These are phyloP conservation scores for Rutpela maculata DNA, from an alignment of 2,888 invertebrate genomes.

Conservation along the genomic window DNA sequence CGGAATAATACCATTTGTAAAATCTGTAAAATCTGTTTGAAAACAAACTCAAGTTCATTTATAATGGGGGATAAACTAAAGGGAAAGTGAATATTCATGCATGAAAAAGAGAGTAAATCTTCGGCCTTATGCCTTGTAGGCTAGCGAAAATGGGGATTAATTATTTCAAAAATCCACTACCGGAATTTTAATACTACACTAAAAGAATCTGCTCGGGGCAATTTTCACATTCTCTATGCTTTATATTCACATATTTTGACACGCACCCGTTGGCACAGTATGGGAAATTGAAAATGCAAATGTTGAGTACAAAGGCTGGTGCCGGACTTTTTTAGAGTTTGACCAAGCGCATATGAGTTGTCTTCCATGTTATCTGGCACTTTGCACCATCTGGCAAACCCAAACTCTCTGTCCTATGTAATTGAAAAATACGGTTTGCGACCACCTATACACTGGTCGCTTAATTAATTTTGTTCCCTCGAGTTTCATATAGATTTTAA, in stretches of 20 bases:
- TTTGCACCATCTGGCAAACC: slow-evolving; percentile 53
- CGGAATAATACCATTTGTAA: slow-evolving; percentile 28
- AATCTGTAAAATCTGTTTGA: slow-evolving; percentile 15
- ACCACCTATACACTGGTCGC: slow-evolving; percentile 50
- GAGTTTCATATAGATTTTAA: slow-evolving; percentile 53
- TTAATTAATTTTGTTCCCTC: slow-evolving; percentile 58
- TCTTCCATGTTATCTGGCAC: slow-evolving; percentile 54
- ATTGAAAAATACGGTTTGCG: slow-evolving; percentile 61
- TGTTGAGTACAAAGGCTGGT: slow-evolving; percentile 55
- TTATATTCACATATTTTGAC: slow-evolving; percentile 60
- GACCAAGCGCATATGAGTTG: slow-evolving; percentile 55
- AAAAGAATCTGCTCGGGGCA: slow-evolving; percentile 51
- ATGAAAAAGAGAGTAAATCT: slow-evolving; percentile 42
- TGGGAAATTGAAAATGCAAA: slow-evolving; percentile 64
- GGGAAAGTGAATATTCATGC: slow-evolving; percentile 34
- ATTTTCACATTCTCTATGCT: slow-evolving; percentile 49
- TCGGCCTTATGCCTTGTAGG: slow-evolving; percentile 24
- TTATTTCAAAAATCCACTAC: slow-evolving; percentile 46
- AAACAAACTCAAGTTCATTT: slow-evolving; percentile 31
- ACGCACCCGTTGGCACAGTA: slow-evolving; percentile 56
- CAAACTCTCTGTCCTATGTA: slow-evolving; percentile 52
- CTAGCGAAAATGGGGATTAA: slow-evolving; percentile 29
- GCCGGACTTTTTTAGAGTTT: slow-evolving; percentile 56
- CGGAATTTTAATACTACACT: slow-evolving; percentile 47
- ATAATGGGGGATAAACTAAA: slow-evolving; percentile 26